Conservation (phyloP, 2,888 invertebrate genomes). For the Neocrepidodera transversa region DNA sequence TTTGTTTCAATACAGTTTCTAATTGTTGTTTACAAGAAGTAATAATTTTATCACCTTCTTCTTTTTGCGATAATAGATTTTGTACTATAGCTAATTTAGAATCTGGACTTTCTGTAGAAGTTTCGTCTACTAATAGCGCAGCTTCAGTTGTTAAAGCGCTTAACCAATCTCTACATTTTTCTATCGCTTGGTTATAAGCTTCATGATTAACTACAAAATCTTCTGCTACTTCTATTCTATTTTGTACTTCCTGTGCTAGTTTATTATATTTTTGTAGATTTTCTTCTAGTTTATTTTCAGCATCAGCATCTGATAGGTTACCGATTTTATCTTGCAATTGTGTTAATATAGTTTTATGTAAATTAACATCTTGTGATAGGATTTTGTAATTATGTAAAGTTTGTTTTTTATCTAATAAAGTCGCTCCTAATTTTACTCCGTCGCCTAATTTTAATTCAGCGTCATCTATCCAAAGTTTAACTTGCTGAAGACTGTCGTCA, state of each 20-base stretch:
- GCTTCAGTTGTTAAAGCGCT: constrained; percentile 82
- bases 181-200: constrained; percentile 79
- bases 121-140: constrained; percentile 77
- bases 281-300: constrained; percentile 74
- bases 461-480: constrained; percentile 86
- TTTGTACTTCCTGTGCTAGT: constrained; percentile 71
- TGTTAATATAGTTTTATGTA: constrained; percentile 84
- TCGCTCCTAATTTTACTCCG: constrained; percentile 76
- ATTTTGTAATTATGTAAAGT: constrained; percentile 82
- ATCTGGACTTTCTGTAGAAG: constrained; percentile 80
- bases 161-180: constrained; percentile 84
- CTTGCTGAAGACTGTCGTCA: constrained; percentile 89
- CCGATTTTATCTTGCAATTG: constrained; percentile 85
- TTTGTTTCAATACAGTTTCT: constrained; percentile 76
- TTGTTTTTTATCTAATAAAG: constrained; percentile 87
- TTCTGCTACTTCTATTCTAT: constrained; percentile 71
- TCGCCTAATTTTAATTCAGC: constrained; percentile 77
- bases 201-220: constrained; percentile 83
- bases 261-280: constrained; percentile 77
- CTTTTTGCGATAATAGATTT: constrained; percentile 75
- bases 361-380: constrained; percentile 82
- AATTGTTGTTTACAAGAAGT: constrained; percentile 74
- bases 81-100: constrained; percentile 77
- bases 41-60: constrained; percentile 76
- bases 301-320: constrained; percentile 79